A percentile compares a stretch with the other conserved stretches of the same genome.
These are phyloP conservation scores for Carlito syrichta DNA, from an alignment of 2,113 vertebrate genomes.

Conservation along the genomic window DNA sequence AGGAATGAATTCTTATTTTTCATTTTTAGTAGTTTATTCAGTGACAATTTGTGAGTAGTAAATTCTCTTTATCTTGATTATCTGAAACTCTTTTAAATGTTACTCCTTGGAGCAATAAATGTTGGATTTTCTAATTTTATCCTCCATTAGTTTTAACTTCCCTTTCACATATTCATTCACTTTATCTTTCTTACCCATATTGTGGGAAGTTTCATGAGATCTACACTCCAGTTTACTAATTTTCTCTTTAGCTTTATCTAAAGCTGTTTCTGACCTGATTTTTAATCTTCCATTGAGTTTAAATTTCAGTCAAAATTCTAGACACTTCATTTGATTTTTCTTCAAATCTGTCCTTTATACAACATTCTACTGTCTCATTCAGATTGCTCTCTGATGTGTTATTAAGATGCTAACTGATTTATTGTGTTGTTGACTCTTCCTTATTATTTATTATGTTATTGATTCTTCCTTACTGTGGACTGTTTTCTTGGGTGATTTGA, in stretches of 20 bases:
- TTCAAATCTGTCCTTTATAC: neutral
- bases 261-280: neutral
- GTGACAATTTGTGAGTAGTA: neutral
- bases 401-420: neutral
- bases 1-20: neutral
- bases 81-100: neutral
- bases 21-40: neutral
- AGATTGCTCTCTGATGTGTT: neutral
- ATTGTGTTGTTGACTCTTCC: too few relatives aligned
- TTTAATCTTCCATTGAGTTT: neutral
- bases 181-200: neutral
- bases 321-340: neutral
- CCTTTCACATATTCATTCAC: neutral
- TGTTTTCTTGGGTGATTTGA: neutral
- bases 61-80: neutral
- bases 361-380: neutral
- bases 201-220: neutral
- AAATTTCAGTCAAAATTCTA: neutral
- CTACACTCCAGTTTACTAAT: neutral
- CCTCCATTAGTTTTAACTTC: neutral
- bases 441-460: neutral
- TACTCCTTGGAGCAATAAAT: neutral
- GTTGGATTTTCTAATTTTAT: neutral
- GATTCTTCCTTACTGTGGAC: neutral
- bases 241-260: conserved; percentile 17